Percentiles rank a stretch among this genome's conserved stretches.
Conservation (phyloP, 2,888 invertebrate genomes). For the Zhuqinia jingwanae region DNA sequence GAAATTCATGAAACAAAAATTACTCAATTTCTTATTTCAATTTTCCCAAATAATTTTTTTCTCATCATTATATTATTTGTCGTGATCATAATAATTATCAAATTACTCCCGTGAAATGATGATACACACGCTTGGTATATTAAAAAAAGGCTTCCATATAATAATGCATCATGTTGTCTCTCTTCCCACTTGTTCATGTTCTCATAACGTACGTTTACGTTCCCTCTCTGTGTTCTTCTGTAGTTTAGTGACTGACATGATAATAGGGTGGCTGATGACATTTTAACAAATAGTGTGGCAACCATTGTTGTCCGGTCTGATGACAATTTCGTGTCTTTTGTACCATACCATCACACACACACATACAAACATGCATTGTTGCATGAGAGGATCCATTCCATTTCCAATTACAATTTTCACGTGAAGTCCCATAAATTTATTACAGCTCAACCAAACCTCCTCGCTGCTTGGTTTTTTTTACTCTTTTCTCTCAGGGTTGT, state of each 20-base stretch:
- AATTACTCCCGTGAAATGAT: constrained; percentile 56
- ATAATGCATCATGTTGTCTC: background rate
- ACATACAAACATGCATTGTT: constrained; percentile 34
- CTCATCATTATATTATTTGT: constrained; percentile 30
- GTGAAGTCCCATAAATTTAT: constrained; percentile 62
- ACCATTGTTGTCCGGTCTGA: constrained; percentile 46
- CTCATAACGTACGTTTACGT: background rate
- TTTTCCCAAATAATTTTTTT: too few species aligned
- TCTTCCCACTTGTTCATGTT: constrained; percentile 35
- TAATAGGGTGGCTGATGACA: constrained; percentile 78
- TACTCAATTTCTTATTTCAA: constrained; percentile 58
- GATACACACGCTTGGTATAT: background rate
- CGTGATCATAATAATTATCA: constrained; percentile 63
- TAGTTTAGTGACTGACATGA: constrained; percentile 77
- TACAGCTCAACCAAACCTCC: constrained; percentile 5
- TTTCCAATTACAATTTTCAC: background rate
- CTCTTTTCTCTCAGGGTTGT: constrained; percentile 32
- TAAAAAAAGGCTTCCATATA: constrained; percentile 3
- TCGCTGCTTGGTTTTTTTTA: too few species aligned
- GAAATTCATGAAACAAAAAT: background rate
- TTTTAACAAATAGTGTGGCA: constrained; percentile 77
- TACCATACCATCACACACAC: constrained; percentile 43
- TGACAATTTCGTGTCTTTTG: constrained; percentile 58
- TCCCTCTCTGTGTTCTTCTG: too few species aligned
- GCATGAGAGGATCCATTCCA: constrained; percentile 57